Evolutionary conservation across 2,888 invertebrate species (phyloP).

Genomic region (Pantelozetes paolii): DNA sequence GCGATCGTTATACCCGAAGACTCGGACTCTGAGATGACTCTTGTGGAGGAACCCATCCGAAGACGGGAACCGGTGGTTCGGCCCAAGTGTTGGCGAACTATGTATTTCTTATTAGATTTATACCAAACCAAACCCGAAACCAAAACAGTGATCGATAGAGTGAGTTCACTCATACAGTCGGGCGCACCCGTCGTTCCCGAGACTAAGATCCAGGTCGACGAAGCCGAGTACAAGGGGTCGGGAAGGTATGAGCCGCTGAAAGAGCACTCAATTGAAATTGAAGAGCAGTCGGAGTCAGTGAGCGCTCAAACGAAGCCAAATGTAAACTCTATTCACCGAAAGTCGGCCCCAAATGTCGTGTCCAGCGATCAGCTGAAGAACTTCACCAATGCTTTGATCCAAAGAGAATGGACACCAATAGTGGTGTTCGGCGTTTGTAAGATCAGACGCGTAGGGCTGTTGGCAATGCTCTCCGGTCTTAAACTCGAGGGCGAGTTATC

Average conservation of each 20-base stretch:
- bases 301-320: neutral
- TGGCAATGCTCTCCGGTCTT: constrained; percentile 85
- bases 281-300: constrained; percentile 49
- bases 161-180: constrained; percentile 9
- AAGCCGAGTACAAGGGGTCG: constrained; percentile 57
- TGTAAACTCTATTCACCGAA: constrained; percentile 32
- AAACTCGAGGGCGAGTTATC: constrained; percentile 92
- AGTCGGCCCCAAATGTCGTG: constrained; percentile 38
- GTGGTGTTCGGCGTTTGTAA: constrained; percentile 47
- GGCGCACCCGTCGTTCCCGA: constrained; percentile 2
- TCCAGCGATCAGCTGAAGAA: constrained; percentile 41
- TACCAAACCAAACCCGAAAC: constrained; percentile 93
- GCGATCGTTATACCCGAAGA: constrained; percentile 27
- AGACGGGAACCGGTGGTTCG: constrained; percentile 38
- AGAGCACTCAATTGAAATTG: constrained; percentile 48
- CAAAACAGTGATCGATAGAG: constrained; percentile 68
- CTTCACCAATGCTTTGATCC: constrained; percentile 40
- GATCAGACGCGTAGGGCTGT: constrained; percentile 72
- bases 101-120: constrained; percentile 82
- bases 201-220: constrained; percentile 47
- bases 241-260: constrained; percentile 60
- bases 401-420: constrained; percentile 52
- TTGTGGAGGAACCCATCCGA: constrained; percentile 52
- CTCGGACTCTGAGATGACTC: constrained; percentile 49
- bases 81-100: constrained; percentile 89